phyloP scores from a whole-genome alignment of 2,113 vertebrate species.

The Climacteris rufus region DNA sequence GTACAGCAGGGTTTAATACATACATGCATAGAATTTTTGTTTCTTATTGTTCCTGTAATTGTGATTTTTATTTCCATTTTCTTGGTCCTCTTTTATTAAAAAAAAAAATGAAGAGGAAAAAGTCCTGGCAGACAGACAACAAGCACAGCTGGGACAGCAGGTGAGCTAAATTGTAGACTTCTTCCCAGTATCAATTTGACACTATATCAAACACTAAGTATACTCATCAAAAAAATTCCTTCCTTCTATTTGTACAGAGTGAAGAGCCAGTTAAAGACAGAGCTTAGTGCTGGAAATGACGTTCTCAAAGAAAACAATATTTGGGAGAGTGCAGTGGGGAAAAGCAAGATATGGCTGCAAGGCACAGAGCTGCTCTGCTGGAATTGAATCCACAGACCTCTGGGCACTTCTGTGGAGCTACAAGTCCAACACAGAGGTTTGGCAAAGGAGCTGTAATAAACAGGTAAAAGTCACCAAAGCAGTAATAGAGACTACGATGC shows the following conservation, averaged over 20 bases:
- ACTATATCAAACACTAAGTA: constrained; percentile 37
- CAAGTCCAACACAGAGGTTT: neutral
- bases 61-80: constrained; percentile 6
- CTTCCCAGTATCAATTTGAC: constrained; percentile 22
- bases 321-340: neutral
- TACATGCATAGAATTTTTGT: neutral
- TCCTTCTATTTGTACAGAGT: constrained; percentile 1
- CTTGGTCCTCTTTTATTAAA: neutral
- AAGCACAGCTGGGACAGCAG: constrained; percentile 42
- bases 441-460: neutral
- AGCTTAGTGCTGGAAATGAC: neutral
- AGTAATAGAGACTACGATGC: neutral
- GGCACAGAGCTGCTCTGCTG: neutral
- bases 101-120: neutral
- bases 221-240: constrained; percentile 36
- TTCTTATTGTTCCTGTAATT: constrained; percentile 15
- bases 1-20: neutral
- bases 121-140: neutral
- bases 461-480: neutral
- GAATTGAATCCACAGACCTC: neutral
- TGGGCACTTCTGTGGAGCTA: neutral
- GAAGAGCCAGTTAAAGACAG: neutral
- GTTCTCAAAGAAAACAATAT: neutral
- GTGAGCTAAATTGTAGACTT: constrained; percentile 38
- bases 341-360: neutral